Conservation (phyloP, 2,888 invertebrate species). For the Volucella inanis region DNA sequence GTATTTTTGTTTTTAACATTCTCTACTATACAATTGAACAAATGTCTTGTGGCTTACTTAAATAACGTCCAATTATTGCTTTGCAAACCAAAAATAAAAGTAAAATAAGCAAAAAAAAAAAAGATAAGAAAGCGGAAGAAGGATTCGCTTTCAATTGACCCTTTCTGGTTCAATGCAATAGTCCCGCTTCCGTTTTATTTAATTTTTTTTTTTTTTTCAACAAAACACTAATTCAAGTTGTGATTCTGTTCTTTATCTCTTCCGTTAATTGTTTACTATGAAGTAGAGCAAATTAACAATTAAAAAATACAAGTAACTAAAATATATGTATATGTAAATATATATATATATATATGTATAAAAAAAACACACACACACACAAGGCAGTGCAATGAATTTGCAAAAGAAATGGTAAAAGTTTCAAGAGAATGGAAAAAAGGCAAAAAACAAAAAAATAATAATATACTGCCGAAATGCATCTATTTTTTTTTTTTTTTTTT, state of each 20-base stretch:
- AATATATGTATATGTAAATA: constrained; percentile 44
- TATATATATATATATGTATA: constrained; percentile 44
- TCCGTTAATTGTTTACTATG: constrained; percentile 14
- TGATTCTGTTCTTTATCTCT: background rate
- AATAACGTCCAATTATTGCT: background rate
- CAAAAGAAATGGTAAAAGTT: constrained; percentile 45
- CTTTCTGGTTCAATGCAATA: background rate
- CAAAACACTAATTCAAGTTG: background rate
- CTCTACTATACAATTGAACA: constrained; percentile 64
- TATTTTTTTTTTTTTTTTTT: background rate
- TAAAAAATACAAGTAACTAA: constrained; percentile 48
- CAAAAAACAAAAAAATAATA: constrained; percentile 16
- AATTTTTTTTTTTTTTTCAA: too few relatives aligned
- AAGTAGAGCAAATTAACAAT: constrained; percentile 58
- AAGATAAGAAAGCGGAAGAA: too few relatives aligned
- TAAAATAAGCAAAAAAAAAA: background rate
- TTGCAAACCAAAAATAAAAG: background rate
- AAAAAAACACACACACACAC: constrained; percentile 27
- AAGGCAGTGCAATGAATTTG: constrained; percentile 45
- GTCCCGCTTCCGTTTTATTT: too few relatives aligned
- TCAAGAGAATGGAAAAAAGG: background rate
- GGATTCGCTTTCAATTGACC: too few relatives aligned
- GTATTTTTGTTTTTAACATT: constrained; percentile 16
- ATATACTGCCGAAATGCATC: constrained; percentile 57
- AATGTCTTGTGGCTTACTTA: constrained; percentile 30